Percentiles rank a stretch among this genome's conserved stretches.
phyloP scores from a whole-genome alignment of 2,797 vertebrate species.

The Eulemur rubriventer region DNA sequence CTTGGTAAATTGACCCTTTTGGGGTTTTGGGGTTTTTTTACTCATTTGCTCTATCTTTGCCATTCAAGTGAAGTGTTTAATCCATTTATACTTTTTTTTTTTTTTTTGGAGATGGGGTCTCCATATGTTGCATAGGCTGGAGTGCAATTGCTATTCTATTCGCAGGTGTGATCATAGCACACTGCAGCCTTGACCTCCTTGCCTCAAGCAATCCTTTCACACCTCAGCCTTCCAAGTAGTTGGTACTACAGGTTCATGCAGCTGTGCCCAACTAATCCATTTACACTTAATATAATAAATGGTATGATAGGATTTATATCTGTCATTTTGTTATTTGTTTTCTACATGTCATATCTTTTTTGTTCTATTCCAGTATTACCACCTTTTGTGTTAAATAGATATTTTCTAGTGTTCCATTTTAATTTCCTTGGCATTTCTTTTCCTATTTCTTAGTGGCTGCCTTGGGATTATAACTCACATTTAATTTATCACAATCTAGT shows the following conservation, averaged over 20 bases:
- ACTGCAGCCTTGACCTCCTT: not conserved
- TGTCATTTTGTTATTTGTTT: not conserved
- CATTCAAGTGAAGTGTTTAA: not conserved
- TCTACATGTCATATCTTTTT: not conserved
- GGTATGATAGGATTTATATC: not conserved
- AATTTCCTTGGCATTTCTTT: not conserved
- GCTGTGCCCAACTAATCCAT: not conserved
- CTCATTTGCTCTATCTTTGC: not conserved
- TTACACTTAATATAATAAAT: not conserved
- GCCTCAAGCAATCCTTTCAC: not conserved
- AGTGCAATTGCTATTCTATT: not conserved
- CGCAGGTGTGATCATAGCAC: not conserved
- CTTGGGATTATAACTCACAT: not conserved
- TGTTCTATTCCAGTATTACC: not conserved
- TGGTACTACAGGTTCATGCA: not conserved
- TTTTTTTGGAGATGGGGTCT: not conserved
- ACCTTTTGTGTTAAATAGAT: not conserved
- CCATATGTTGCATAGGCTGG: not conserved
- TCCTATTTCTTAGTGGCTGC: not conserved
- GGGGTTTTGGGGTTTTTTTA: not conserved
- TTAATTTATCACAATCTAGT: not conserved
- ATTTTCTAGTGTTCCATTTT: not conserved
- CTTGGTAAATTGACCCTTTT: not conserved
- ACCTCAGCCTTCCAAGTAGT: not conserved
- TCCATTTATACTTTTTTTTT: not conserved